Percentiles rank a stretch among this genome's conserved stretches.
These are phyloP conservation scores for Spilosoma lubricipeda DNA, from an alignment of 2,888 invertebrate genomes.

Conservation along the genomic window DNA sequence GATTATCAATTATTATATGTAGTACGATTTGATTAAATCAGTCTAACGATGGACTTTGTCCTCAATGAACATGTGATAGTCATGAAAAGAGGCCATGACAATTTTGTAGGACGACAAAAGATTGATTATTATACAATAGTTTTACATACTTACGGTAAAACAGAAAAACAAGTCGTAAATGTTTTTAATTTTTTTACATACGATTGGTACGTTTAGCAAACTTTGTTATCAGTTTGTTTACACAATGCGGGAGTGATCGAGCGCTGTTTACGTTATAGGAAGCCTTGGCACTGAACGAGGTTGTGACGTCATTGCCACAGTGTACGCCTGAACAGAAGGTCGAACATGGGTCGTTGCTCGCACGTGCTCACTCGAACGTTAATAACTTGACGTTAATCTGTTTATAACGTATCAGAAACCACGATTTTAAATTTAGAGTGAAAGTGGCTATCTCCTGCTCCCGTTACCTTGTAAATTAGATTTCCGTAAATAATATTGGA, in stretches of 20 bases:
- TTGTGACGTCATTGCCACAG: constrained; percentile 69
- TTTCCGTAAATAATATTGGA: neutral
- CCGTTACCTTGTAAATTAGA: neutral
- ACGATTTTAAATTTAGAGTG: neutral
- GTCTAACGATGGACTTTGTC: neutral
- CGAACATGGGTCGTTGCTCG: constrained; percentile 53
- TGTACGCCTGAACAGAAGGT: constrained; percentile 54
- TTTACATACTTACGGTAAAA: constrained; percentile 21
- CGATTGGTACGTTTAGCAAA: constrained; percentile 31
- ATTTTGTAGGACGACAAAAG: constrained; percentile 5
- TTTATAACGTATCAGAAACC: constrained; percentile 3
- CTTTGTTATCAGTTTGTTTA: constrained; percentile 62
- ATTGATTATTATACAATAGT: constrained; percentile 18
- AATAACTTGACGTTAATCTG: constrained; percentile 35
- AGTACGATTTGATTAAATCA: neutral
- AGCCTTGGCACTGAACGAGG: constrained; percentile 76
- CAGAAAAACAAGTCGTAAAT: constrained; percentile 13
- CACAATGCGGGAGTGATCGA: constrained; percentile 65
- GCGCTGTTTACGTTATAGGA: constrained; percentile 65
- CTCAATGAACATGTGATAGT: constrained; percentile 10
- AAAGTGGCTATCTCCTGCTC: neutral
- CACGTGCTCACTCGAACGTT: constrained; percentile 40
- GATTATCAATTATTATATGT: neutral
- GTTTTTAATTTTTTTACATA: constrained; percentile 32
- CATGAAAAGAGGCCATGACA: constrained; percentile 10